Percentiles rank a stretch among this genome's conserved stretches.
phyloP scores from a whole-genome alignment of 2,888 invertebrate species.

The Parasteatoda lunata region DNA sequence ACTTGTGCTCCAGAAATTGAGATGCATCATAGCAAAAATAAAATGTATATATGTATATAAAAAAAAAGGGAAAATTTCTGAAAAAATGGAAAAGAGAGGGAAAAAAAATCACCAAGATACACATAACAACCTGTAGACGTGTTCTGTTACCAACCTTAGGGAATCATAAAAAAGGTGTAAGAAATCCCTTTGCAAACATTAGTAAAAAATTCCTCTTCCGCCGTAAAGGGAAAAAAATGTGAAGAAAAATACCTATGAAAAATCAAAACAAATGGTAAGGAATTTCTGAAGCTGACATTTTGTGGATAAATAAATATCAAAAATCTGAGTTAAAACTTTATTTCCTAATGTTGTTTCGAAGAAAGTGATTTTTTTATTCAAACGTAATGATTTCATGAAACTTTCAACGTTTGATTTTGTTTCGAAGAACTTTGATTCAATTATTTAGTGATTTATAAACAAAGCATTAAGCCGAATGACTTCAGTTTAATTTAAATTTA shows the following conservation, averaged over 20 bases:
- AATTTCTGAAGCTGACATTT: background rate
- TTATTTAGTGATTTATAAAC: too few relatives aligned
- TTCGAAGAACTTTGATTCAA: too few relatives aligned
- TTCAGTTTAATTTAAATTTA: too few relatives aligned
- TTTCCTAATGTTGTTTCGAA: background rate
- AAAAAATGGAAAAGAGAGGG: background rate
- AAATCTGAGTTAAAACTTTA: background rate
- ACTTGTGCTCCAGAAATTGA: conserved; percentile 2
- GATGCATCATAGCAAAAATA: background rate
- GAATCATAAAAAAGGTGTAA: background rate
- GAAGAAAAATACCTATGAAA: background rate
- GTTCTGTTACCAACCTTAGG: background rate
- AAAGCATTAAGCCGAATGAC: too few relatives aligned
- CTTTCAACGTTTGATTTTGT: too few relatives aligned
- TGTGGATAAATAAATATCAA: background rate
- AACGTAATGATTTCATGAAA: too few relatives aligned
- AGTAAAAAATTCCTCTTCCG: background rate
- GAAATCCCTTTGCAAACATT: background rate
- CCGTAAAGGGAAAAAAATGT: background rate
- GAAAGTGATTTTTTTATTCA: too few relatives aligned
- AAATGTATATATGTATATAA: background rate
- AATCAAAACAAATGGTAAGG: background rate
- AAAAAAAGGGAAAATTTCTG: background rate
- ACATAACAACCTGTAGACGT: conserved; percentile 3
- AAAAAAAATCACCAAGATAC: background rate